Conservation (phyloP, 2,888 invertebrate species). For the Apodemia hepburni region DNA sequence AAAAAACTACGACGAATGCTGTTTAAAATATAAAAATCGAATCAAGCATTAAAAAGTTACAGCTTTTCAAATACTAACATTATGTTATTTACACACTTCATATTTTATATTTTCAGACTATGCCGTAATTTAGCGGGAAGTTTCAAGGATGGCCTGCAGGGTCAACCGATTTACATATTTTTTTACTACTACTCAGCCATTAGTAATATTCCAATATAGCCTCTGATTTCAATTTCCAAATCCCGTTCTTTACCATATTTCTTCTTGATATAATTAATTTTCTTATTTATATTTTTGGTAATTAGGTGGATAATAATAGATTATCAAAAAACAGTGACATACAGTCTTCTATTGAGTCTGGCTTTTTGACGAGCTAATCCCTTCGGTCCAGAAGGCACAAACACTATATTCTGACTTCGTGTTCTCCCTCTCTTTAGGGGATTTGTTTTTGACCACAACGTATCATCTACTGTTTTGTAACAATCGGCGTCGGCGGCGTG, state of each 20-base stretch:
- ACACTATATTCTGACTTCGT: constrained; percentile 13
- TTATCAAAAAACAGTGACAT: constrained; percentile 1
- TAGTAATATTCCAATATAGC: constrained; percentile 8
- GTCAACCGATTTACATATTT: too few relatives aligned
- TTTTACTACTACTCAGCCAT: neutral
- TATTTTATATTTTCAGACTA: too few relatives aligned
- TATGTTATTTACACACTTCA: too few relatives aligned
- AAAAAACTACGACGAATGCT: too few relatives aligned
- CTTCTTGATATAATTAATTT: constrained; percentile 7
- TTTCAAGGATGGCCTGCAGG: too few relatives aligned
- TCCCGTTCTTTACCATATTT: constrained; percentile 9
- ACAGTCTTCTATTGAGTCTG: neutral
- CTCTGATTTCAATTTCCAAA: constrained; percentile 9
- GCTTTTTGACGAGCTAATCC: constrained; percentile 1
- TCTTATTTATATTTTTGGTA: constrained; percentile 4
- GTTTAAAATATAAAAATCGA: too few relatives aligned
- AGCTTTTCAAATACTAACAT: too few relatives aligned
- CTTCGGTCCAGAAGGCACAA: constrained; percentile 10
- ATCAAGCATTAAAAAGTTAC: too few relatives aligned
- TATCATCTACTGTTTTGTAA: neutral
- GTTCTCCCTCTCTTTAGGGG: constrained; percentile 11
- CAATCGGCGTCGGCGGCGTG: neutral
- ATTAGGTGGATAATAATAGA: neutral
- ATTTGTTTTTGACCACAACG: constrained; percentile 9
- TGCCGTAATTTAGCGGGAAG: too few relatives aligned